Evolutionary conservation across 2,113 vertebrate genomes (phyloP).

Genomic region (Miniopterus natalensis): DNA sequence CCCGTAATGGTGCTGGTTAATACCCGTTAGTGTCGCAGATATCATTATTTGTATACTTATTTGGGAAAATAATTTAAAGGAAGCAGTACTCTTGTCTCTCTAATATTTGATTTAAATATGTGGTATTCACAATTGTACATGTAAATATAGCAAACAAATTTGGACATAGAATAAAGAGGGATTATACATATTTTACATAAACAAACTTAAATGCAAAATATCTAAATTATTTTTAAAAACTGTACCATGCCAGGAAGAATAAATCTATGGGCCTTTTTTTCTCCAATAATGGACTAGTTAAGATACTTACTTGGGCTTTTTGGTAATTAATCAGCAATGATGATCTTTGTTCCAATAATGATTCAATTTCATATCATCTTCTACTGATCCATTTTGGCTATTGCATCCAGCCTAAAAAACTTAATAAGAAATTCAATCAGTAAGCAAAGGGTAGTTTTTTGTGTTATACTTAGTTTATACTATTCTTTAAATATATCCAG

Average conservation of each 20-base stretch:
- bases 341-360: background rate
- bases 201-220: background rate
- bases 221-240: background rate
- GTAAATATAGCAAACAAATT: background rate
- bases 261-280: background rate
- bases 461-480: background rate
- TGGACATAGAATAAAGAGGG: background rate
- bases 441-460: background rate
- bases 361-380: fast-evolving
- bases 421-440: conserved; percentile 40
- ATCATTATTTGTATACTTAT: background rate
- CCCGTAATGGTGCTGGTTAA: background rate
- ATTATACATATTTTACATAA: background rate
- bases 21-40: background rate
- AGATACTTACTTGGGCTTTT: fast-evolving
- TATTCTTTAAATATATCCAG: background rate
- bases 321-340: background rate
- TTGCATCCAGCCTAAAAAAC: conserved; percentile 27
- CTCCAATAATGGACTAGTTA: background rate
- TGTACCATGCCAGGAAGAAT: fast-evolving
- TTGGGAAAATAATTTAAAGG: background rate
- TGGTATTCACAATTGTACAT: background rate
- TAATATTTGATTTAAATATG: background rate
- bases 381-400: background rate
- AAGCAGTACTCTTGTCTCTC: background rate